Percentiles rank a stretch among this genome's conserved stretches.
These are phyloP conservation scores for Nephrotoma guestfalica DNA, from an alignment of 2,888 invertebrate genomes.

Conservation along the genomic window DNA sequence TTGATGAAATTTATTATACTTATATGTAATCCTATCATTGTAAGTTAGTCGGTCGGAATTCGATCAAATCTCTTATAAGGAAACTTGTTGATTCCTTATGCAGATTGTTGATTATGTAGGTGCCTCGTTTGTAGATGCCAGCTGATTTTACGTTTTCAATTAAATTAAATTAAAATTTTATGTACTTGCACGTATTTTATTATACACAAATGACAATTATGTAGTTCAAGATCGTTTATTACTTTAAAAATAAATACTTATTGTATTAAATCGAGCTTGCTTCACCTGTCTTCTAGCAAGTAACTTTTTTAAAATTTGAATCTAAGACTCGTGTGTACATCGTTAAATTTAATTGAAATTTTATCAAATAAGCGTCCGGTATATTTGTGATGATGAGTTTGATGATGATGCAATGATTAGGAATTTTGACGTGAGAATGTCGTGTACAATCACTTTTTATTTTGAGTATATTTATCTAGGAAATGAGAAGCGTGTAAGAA, in stretches of 20 bases:
- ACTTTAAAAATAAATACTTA: background rate
- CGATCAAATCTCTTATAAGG: background rate
- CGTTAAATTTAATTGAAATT: background rate
- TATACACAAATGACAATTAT: background rate
- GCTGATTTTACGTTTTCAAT: background rate
- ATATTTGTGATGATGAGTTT: background rate
- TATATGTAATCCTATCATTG: background rate
- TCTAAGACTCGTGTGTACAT: background rate
- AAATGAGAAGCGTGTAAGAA: too few species aligned
- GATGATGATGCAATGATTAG: background rate
- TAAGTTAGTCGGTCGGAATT: background rate
- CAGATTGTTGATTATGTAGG: background rate
- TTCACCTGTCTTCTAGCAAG: background rate
- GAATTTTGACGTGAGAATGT: background rate
- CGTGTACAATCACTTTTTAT: background rate
- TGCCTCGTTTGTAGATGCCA: background rate
- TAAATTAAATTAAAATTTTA: background rate
- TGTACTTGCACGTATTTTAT: background rate
- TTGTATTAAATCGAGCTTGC: background rate
- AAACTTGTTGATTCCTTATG: constrained; percentile 1
- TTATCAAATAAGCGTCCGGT: background rate
- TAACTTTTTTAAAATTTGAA: background rate
- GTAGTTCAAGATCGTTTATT: background rate
- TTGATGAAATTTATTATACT: background rate
- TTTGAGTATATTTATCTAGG: too few species aligned